Evolutionary conservation across 2,113 vertebrate genomes (phyloP), one percentile per base, ranked within the genome.

Genomic region (Callionymus lyra): DNA sequence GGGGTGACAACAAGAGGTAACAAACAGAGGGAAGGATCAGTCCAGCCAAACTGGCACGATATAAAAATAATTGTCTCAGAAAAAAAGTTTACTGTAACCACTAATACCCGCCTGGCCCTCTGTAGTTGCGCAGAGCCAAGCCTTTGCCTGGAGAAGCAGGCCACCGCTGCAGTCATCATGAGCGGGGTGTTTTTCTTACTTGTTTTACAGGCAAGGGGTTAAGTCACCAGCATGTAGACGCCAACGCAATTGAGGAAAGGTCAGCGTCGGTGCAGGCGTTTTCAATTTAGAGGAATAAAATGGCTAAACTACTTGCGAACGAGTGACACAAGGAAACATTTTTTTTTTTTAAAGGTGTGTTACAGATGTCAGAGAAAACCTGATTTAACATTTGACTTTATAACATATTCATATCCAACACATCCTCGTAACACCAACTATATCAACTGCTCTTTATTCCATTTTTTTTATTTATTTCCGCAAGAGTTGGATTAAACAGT

Each of bases 91-190:
- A 72, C 64, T 57, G 48, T 34, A 69, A 81, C 75, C 69, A 46
- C 71, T 77, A 68, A 81, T 71, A 65, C 41, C 47, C 36, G 38
- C 6, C 56, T 67, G 65, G 67, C 56, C 56, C 53, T 70, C 16
- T 43, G 51, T 49, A 44, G 52, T 51, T 3, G 21, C 51, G 38
- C 50, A 31, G 43, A 54, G 47, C 53, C 34, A 78, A 82, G 55
- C 31, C 59, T 56, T 71, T 65, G 42, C 39, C 32, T 35, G 56
- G 54, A 65, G 63, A 72, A 74, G 55, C 31, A 59, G 73, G 68
- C 76, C 82, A 82, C 75, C 81, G 79, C 65, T 76, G 75, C 50
- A 72, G 70, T 63, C 68, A 65, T 76, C 51, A 53, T 59, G 73
- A 70, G 50, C 62, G 46, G 69, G 64, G 54, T 74, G 63, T 82